Conservation (phyloP, 2,888 invertebrate genomes). For the Linyphia triangularis region DNA sequence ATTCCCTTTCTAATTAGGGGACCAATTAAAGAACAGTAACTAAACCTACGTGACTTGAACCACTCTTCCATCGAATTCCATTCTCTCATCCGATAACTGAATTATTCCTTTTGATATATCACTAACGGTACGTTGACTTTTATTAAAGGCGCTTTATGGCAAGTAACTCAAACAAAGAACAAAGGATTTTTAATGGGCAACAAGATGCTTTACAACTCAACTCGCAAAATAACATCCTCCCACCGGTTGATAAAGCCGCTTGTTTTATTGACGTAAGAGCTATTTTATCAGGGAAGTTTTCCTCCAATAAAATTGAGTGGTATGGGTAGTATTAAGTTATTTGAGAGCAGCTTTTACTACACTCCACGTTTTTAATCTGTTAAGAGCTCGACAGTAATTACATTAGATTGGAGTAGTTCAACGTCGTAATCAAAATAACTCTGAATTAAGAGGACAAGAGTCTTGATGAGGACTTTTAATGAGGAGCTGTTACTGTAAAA, state of each 20-base stretch:
- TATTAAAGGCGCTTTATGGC: constrained; percentile 25
- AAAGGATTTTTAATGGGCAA: constrained; percentile 55
- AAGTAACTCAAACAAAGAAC: constrained; percentile 23
- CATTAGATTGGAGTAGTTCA: constrained; percentile 14
- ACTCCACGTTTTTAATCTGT: constrained; percentile 51
- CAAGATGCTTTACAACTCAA: constrained; percentile 4
- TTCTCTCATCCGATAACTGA: background rate
- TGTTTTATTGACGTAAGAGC: constrained; percentile 50
- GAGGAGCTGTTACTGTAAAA: background rate
- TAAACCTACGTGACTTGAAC: no score
- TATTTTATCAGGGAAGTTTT: constrained; percentile 40
- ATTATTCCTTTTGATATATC: background rate
- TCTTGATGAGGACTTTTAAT: background rate
- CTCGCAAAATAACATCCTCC: background rate
- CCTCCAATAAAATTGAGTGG: constrained; percentile 45
- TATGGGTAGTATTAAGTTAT: constrained; percentile 43
- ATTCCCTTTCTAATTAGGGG: no score
- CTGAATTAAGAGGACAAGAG: constrained; percentile 22
- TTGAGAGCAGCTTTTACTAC: constrained; percentile 26
- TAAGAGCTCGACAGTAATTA: constrained; percentile 47
- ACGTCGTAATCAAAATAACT: background rate
- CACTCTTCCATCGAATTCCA: background rate
- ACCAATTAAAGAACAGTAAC: no score
- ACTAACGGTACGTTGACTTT: background rate
- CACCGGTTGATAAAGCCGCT: background rate